Evolutionary conservation across 2,797 vertebrate genomes (phyloP).

Genomic region (Australoheros facetus): DNA sequence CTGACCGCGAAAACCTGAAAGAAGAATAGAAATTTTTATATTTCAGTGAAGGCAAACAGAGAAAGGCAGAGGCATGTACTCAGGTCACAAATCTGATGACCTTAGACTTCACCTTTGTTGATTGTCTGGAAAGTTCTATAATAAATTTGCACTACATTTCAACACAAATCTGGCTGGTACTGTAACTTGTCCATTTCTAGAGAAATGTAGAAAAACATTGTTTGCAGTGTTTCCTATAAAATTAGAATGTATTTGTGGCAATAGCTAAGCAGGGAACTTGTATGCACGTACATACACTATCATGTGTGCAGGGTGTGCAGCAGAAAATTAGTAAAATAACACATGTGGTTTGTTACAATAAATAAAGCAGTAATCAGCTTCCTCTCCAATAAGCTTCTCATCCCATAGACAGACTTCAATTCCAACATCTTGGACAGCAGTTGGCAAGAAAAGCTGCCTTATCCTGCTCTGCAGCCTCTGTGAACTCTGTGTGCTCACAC

Average conservation of each 20-base stretch:
- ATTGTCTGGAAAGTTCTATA: not conserved
- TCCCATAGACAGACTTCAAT: not conserved
- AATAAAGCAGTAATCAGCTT: not conserved
- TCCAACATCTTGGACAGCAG: not conserved
- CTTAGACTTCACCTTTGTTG: not conserved
- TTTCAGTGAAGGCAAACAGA: not conserved
- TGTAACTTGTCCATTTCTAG: not conserved
- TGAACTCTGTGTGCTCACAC: too few species aligned
- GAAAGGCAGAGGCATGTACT: not conserved
- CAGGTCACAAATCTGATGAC: not conserved
- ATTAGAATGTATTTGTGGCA: not conserved
- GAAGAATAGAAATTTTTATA: not conserved
- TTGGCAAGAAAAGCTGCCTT: not conserved
- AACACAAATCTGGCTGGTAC: not conserved
- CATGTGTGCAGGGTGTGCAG: not conserved
- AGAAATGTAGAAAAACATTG: not conserved
- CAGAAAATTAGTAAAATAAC: not conserved
- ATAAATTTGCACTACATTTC: not conserved
- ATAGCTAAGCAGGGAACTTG: not conserved
- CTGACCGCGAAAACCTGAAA: constrained; percentile 92
- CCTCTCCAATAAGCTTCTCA: not conserved
- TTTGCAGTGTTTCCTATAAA: not conserved
- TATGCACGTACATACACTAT: not conserved
- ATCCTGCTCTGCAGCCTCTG: not conserved
- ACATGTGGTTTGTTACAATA: not conserved